Conservation (phyloP, 2,888 invertebrate genomes). For the Tinea pellionella region DNA sequence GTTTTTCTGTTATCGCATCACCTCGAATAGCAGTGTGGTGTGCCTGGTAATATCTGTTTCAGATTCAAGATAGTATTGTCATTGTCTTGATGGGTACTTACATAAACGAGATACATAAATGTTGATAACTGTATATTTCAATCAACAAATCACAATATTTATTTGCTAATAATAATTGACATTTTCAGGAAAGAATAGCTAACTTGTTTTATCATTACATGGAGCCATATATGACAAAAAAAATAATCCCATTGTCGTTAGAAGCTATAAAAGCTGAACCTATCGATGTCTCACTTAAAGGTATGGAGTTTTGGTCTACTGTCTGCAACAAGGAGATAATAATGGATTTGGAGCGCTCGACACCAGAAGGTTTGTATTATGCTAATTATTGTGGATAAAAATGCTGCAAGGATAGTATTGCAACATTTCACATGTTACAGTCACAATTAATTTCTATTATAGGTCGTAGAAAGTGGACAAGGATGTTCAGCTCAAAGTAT, state of each 20-base stretch:
- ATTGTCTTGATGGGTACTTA: neutral
- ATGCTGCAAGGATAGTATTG: too few relatives aligned
- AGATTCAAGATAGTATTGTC: too few relatives aligned
- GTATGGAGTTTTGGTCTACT: constrained; percentile 99
- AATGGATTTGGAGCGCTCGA: constrained; percentile 92
- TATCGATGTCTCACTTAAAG: constrained; percentile 95
- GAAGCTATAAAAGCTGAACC: constrained; percentile 99
- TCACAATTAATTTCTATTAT: too few relatives aligned
- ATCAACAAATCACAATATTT: too few relatives aligned
- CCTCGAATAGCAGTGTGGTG: too few relatives aligned
- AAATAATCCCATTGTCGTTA: constrained; percentile 96
- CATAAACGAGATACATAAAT: neutral
- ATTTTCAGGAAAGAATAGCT: constrained; percentile 83
- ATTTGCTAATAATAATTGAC: too few relatives aligned
- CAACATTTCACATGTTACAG: too few relatives aligned
- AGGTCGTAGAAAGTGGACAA: constrained; percentile 92
- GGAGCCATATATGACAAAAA: constrained; percentile 99
- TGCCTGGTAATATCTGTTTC: too few relatives aligned
- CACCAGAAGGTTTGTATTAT: constrained; percentile 78
- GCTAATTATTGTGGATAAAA: too few relatives aligned
- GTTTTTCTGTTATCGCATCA: too few relatives aligned
- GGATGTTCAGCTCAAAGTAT: constrained; percentile 93
- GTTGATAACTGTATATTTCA: neutral
- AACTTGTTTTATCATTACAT: constrained; percentile 98
- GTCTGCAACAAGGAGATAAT: constrained; percentile 99